Evolutionary conservation across 2,888 invertebrate genomes (phyloP), one percentile per base, ranked within the genome.

Genomic region (Cheilosia urbana): DNA sequence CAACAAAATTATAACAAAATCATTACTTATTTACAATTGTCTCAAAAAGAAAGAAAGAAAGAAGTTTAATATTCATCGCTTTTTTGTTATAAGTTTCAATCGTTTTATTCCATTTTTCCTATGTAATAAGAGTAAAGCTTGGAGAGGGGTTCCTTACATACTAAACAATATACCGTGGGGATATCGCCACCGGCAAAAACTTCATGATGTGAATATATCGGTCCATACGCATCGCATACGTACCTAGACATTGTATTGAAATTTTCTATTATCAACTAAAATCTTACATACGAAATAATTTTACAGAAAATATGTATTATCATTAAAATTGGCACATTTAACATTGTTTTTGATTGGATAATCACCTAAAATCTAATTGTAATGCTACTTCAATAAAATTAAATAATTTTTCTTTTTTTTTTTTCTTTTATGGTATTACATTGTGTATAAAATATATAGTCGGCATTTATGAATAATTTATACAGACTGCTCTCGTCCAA

Each of bases 271-370:
- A 37, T 13, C 15, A 84, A 71, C 80, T 75, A 80, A 75, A 53
- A 69, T 58, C 69, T 80, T 73, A 81, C 47, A 49, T 66, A 40
- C 21, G 47, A 76, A 79, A 53, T 57, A 63, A 63, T 75, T 84
- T 80, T 76, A 80, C 65, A 84, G 27, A 37, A 80, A 66, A 62
- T 53, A 72, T 21, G 62, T 77, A 81, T 81, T 81, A 84, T 85
- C 71, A 81, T 85, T 85, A 71, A 81, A 85, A 81, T 85, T 85
- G 85, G 85, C 85, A 85, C 85, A 85, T 85, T 85, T 85, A 81
- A 85, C 85, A 85, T 85, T 85, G 85, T 85, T 84, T 85, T 85
- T 81, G 80, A 80, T 71, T 80, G 71, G 57, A 80, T 62, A 84
- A 84, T 75, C 84, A 80, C 49, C 75, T 75, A 68, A 75, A 42